A percentile compares a stretch with the other conserved stretches of the same genome.
These are phyloP conservation scores for Melanerpes aurifrons DNA, from an alignment of 2,113 vertebrate species.

Conservation along the genomic window DNA sequence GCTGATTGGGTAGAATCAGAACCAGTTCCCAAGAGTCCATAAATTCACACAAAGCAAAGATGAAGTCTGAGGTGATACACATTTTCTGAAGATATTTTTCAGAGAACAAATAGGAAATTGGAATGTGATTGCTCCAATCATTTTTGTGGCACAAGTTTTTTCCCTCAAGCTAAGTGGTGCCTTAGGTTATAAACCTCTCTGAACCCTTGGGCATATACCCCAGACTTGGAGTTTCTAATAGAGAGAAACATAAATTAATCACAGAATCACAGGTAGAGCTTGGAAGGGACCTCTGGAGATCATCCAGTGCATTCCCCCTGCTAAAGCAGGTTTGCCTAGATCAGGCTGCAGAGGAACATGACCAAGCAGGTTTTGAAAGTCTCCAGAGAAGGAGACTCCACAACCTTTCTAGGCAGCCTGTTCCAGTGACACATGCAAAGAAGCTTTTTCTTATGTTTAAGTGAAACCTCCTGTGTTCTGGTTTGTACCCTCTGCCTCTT, in stretches of 20 bases:
- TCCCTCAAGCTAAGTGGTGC: not conserved
- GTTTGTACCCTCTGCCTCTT: no score
- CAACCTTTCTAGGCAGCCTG: no score
- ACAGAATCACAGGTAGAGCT: no score
- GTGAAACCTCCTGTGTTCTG: no score
- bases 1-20: not conserved
- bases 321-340: no score
- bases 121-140: not conserved
- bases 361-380: no score
- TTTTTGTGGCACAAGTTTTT: not conserved
- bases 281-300: no score
- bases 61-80: not conserved
- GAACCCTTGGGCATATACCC: not conserved
- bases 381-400: no score
- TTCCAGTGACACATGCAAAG: no score
- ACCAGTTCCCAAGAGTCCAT: not conserved
- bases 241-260: not conserved
- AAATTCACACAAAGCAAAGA: not conserved
- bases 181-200: not conserved
- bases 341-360: no score
- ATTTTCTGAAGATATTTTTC: constrained; percentile 2
- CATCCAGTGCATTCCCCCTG: no score
- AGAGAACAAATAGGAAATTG: not conserved
- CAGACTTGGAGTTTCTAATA: not conserved
- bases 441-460: no score